Evolutionary conservation across 2,888 invertebrate genomes (phyloP), one percentile per base, ranked within the genome.

Genomic region (Incurvaria masculella): DNA sequence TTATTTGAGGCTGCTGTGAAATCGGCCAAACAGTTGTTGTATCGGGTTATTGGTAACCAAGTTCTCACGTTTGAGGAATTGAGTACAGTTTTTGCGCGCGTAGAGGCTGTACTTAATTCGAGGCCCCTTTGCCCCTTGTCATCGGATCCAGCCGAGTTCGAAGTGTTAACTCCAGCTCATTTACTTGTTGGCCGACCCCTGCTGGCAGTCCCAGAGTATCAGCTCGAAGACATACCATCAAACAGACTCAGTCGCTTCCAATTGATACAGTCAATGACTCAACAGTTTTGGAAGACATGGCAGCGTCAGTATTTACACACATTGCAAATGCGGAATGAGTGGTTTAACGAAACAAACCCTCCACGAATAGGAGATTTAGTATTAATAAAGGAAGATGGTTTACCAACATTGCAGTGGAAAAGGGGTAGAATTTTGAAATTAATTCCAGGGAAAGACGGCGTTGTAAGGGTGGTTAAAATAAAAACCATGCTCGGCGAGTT

Each of bases 261-360:
- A 16, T 42, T 47, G 1, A 39, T 56, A 17, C 49, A 51, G 10
- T 21, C 42, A 17, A 44, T 49, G 6, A 39, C 44, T 2, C 55
- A 55, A 46, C 33, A 47, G 5, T 45, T 54, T 21, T 56, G 56
- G 53, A 46, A 48, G 10, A 19, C 51, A 10, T 56, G 54, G 53
- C 43, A 44, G 14, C n/a, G 42, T 1, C 52, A 56, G 42, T 50
- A 52, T 38, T 10, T 54, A 8, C 43, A 27, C 2, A 44, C 46
- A 16, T 44, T 55, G 18, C 50, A 54, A 21, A 21, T 40, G 21
- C 45, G 54, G 18, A 44, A 42, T 4, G 53, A 52, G 42, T 55
- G 48, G 40, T 40, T 40, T 16, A 17, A 17, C 6, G 11, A 40
- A 40, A 40, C 40, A 5, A 14, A 18, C 6, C 18, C 40, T 8